These are phyloP conservation scores for Petroica traversi DNA, from an alignment of 2,113 vertebrate species.

Conservation along the genomic window DNA sequence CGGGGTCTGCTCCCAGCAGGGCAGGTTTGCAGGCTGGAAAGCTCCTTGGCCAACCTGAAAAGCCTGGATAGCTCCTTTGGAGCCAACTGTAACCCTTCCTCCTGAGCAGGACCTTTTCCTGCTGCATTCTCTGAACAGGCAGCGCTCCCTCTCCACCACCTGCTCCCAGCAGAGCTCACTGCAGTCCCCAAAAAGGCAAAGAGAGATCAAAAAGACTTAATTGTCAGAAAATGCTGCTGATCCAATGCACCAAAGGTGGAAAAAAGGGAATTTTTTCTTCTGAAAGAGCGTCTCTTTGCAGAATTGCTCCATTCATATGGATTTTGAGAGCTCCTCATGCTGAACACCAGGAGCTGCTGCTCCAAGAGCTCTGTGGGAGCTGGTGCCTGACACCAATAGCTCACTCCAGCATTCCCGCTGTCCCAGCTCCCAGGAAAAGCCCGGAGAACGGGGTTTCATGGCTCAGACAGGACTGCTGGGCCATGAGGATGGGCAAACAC, in stretches of 20 bases:
- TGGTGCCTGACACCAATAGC: not conserved
- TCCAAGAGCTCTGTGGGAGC: not conserved
- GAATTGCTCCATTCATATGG: not conserved
- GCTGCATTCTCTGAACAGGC: not conserved
- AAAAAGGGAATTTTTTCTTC: not conserved
- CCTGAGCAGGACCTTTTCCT: not conserved
- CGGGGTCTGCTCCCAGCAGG: not conserved
- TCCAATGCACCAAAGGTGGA: not conserved
- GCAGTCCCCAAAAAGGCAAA: too few species aligned
- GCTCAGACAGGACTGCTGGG: not conserved
- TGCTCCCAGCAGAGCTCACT: accelerated
- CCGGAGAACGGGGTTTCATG: accelerated
- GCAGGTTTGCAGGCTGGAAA: not conserved
- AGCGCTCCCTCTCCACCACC: not conserved
- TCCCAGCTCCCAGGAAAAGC: not conserved
- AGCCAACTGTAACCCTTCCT: not conserved
- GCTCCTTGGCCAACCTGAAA: not conserved
- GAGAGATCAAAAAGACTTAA: not conserved
- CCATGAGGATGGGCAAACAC: not conserved
- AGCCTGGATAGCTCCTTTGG: not conserved
- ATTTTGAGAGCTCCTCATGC: not conserved
- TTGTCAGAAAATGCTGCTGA: not conserved
- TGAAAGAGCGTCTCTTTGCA: not conserved
- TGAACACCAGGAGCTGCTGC: not conserved
- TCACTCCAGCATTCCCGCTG: not conserved